Base-by-base conservation (phyloP, 2,888 invertebrate species). In the Ceriagrion tenellum region DNA sequence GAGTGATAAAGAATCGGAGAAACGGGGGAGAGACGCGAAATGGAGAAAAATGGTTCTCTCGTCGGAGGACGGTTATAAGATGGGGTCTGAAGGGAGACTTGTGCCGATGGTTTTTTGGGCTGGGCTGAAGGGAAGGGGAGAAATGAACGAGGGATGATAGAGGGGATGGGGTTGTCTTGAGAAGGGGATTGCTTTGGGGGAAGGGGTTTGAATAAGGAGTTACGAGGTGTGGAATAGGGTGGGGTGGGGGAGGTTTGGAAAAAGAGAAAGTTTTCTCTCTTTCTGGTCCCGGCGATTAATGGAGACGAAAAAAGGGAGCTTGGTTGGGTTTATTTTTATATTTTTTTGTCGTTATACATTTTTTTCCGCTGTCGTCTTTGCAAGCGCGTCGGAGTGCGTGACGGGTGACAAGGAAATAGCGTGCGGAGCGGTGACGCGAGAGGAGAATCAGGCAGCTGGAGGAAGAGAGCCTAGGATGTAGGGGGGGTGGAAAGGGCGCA, bases 401-500 rank as follows among this genome's bases (percentile, higher is more conserved):
- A 74, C 93, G 93, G 93, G 93, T 93, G 93, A 91, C 91, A 91
- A 63, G 91, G 23, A n/a, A 55, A n/a, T 89, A n/a, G 89, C 55
- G 89, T 55, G 55, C 55, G 20, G 69, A 35, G n/a, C 23, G 23
- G 89, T n/a, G 89, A 93, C 47, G 74, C 47, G 40, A 35, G 69
- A 55, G 69, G 47, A 47, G 69, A 18, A 89, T 12, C 55, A 47
- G 40, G 47, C 35, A 12, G 69, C 13, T 63, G 40, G 18, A 30
- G 13, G 35, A 26, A 91, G 20, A 30, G 91, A 59, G 59, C 59
- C 59, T 56, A 56, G 16, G 55, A 26, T 55, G n/a, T n/a, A 47
- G 40, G 35, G 55, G 23, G 88, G 47, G 12, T 35, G 10, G 90
- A 55, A 59, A 59, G 59, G 59, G 59, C 2, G 10, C 12, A 59